Evolutionary conservation across 2,113 vertebrate genomes (phyloP), one percentile per base, ranked within the genome.

Genomic region (Indicator maculatus): DNA sequence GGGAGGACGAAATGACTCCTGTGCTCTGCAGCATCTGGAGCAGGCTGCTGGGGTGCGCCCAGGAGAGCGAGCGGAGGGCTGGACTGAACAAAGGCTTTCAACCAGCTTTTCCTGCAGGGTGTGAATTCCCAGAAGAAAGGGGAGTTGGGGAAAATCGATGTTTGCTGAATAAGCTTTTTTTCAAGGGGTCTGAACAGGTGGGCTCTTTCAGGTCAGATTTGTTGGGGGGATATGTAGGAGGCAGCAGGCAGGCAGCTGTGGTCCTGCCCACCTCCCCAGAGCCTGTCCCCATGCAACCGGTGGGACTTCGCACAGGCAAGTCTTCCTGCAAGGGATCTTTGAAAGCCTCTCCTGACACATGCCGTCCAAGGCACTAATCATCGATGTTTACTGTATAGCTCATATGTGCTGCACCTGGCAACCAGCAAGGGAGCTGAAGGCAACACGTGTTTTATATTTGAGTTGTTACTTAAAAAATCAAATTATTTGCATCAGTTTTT

Each of bases 401-500:
- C 95, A 93, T 95, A 93, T 94, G 94, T 95, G 88, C 92, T 96
- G 91, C 93, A 96, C 95, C 95, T 97, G 95, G 95, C 93, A 95
- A 36, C 79, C 88, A 81, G 93, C 94, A 91, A 93, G 94, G 88
- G 90, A 96, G 93, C 91, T 96, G 96, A 95, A 96, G 94, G 93
- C 94, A 94, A 90, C 95, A 96, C 94, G 93, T 95, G 94, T 93
- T 95, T 95, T 86, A 84, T 96, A 94, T 95, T 95, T 91, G 95
- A 95, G 94, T 97, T 95, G 93, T 95, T 96, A 95, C 94, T 95
- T 97, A 41, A 93, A 89, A 95, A 93, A 96, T 96, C 92, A 96
- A 88, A 89, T 97, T 95, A 95, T 97, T 97, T 95, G 93, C 93
- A 94, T 95, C 95, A 74, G 83, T 97, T 97, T 96, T 95, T 97